Evolutionary conservation across 2,113 vertebrate species (phyloP).

Genomic region (Heliornis fulica): DNA sequence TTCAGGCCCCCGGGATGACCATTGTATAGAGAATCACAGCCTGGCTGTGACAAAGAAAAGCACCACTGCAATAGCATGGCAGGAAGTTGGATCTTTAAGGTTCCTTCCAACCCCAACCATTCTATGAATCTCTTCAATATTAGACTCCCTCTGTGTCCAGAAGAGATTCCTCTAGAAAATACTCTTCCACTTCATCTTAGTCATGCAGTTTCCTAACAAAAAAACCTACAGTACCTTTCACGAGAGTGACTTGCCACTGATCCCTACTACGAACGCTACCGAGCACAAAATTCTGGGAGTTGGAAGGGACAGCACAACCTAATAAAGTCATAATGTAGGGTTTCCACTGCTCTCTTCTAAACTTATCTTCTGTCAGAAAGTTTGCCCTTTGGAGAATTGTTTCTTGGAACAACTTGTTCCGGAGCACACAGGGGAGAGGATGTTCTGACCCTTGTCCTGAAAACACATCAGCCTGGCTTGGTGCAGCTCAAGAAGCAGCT

Average conservation of each 20-base stretch:
- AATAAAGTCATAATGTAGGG: neutral
- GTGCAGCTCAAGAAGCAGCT: neutral
- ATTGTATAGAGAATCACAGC: neutral
- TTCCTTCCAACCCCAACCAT: too few species aligned
- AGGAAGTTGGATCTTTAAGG: too few species aligned
- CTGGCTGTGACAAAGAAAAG: neutral
- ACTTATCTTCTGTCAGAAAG: neutral
- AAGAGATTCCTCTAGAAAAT: neutral
- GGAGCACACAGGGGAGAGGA: conserved; percentile 28
- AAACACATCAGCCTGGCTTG: neutral
- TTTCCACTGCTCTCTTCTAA: conserved; percentile 16
- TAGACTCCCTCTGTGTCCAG: neutral
- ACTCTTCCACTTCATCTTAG: neutral
- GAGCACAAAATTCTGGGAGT: neutral
- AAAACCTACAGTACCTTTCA: neutral
- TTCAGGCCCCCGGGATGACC: neutral
- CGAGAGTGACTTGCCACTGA: neutral
- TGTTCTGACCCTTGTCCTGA: conserved; percentile 51
- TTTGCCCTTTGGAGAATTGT: conserved; percentile 3
- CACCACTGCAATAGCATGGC: too few species aligned
- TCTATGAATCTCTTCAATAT: neutral
- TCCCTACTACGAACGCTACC: neutral
- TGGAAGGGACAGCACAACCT: neutral
- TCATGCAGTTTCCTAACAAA: neutral
- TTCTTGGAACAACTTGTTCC: conserved; percentile 44